Evolutionary conservation across 2,113 vertebrate genomes (phyloP), one percentile per base, ranked within the genome.

Genomic region (Glaucidium brasilianum): DNA sequence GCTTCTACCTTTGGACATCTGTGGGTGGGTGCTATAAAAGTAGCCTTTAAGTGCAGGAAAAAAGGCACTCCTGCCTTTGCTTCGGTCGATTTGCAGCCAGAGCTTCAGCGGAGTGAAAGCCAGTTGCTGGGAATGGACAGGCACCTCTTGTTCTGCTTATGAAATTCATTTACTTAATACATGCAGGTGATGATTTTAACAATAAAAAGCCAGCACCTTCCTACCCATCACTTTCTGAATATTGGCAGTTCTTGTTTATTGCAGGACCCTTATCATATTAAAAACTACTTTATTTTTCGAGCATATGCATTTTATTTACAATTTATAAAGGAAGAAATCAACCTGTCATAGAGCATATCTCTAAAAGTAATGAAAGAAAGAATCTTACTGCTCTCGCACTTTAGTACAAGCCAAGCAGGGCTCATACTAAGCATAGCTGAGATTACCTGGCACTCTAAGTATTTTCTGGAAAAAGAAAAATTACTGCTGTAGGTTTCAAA

Each of bases 381-480:
- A 86, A 53, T 32, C 43, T 71, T 69, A 85, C 5, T 83, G 56
- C 69, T 69, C 74, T 80, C 34, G 56, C 22, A 78, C 32, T 84
- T 71, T 23, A 35, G 47, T 37, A 81, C n/a, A 79, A 82, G 55
- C n/a, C 79, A 86, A 95, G 63, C n/a, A 83, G 52, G 55, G 23
- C 58, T 93, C 69, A 86, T 12, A 59, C 47, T 35, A 79, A 63
- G 72, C 67, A 80, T 1, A 43, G 79, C 39, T 94, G 64, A 96
- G 85, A 74, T 90, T 86, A 94, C 66, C 69, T 80, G 83, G 83
- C 76, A 88, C 49, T 59, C 8, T 55, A 93, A 94, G 82, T 86
- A 94, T 94, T 96, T 93, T 81, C 71, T 90, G 69, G 85, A 94
- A 97, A 93, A 93, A 95, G 94, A 95, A 94, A 97, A 93, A 96